phyloP scores from a whole-genome alignment of 2,113 vertebrate species.

The Melanostigma gelatinosum region DNA sequence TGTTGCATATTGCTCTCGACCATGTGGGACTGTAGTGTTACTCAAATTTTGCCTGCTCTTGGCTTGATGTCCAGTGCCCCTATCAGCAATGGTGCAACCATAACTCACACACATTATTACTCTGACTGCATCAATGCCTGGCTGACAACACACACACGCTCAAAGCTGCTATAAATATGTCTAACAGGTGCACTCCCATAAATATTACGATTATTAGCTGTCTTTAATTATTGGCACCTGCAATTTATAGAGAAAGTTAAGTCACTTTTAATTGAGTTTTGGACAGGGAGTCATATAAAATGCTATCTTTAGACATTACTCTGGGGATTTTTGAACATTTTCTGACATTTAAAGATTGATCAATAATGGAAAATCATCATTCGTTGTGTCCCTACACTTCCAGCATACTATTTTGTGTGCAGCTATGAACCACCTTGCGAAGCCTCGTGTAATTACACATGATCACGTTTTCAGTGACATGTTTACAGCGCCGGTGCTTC shows the following conservation, averaged over 20 bases:
- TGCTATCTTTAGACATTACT: background rate
- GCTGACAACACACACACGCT: background rate
- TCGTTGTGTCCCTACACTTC: background rate
- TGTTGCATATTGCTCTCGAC: background rate
- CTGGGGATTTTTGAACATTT: background rate
- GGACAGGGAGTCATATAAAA: background rate
- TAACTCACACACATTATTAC: constrained; percentile 49
- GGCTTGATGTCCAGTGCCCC: constrained; percentile 18
- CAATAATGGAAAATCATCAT: background rate
- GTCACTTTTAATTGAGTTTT: too few species aligned
- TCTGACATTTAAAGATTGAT: background rate
- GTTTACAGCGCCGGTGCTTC: constrained; percentile 9
- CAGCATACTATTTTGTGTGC: background rate
- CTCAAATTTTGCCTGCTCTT: background rate
- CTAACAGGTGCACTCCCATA: background rate
- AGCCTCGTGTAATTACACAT: background rate
- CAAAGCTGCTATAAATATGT: constrained; percentile 3
- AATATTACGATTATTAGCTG: background rate
- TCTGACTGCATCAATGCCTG: constrained; percentile 1
- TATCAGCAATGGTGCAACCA: constrained; percentile 52
- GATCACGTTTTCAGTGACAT: background rate
- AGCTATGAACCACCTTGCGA: background rate
- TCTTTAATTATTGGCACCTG: background rate
- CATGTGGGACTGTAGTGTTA: constrained; percentile 9
- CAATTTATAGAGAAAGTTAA: background rate